Conservation (phyloP, 2,113 vertebrate species). For the Etheostoma spectabile region DNA sequence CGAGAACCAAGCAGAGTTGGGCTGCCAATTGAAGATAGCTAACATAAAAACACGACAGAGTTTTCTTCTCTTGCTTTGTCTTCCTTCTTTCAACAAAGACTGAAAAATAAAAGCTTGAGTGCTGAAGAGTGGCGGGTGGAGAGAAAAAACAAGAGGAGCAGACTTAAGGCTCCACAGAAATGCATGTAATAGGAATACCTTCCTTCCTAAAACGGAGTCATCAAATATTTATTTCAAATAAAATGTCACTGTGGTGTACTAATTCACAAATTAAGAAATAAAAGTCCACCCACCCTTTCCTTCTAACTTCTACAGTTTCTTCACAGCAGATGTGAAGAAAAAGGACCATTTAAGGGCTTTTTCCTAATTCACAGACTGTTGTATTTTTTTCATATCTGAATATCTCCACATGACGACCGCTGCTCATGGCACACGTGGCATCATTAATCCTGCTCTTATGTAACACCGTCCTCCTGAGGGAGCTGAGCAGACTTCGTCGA, state of each 20-base stretch:
- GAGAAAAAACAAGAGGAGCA: not conserved
- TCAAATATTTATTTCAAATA: not conserved
- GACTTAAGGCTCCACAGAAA: not conserved
- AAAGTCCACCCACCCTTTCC: not conserved
- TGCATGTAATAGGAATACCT: slow-evolving; percentile 1
- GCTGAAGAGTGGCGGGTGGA: not conserved
- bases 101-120: slow-evolving; percentile 23
- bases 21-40: slow-evolving; percentile 64
- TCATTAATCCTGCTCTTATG: slow-evolving; percentile 58
- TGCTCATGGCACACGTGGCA: slow-evolving; percentile 37
- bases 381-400: slow-evolving; percentile 8
- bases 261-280: not conserved
- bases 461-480: slow-evolving; percentile 43
- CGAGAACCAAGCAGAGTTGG: slow-evolving; percentile 24
- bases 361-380: slow-evolving; percentile 50
- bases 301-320: not conserved
- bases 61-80: not conserved
- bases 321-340: not conserved
- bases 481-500: not conserved
- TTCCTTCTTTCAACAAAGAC: not conserved
- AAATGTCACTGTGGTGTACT: not conserved
- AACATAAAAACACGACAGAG: slow-evolving; percentile 25
- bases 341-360: not conserved
- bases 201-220: not conserved
- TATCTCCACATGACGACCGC: slow-evolving; percentile 10